These are phyloP conservation scores for Pectinophora gossypiella DNA, from an alignment of 1,140 invertebrate genomes.

Conservation along the genomic window DNA sequence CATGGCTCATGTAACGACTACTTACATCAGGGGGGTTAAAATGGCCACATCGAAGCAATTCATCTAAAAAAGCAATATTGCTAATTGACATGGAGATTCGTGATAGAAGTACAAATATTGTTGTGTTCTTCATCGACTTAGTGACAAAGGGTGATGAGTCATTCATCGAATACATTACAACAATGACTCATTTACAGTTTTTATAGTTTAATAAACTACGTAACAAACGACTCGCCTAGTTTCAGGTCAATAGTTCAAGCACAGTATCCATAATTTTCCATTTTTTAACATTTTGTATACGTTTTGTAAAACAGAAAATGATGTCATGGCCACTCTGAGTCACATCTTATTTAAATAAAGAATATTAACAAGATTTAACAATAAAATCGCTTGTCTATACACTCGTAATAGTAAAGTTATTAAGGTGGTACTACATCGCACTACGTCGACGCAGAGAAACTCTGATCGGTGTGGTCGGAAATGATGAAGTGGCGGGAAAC, in stretches of 20 bases:
- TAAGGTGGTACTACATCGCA: neutral
- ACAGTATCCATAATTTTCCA: constrained; percentile 60
- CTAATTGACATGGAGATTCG: too few relatives aligned
- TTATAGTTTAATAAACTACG: constrained; percentile 30
- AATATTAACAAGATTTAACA: constrained; percentile 41
- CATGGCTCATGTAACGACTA: too few relatives aligned
- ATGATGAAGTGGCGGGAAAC: too few relatives aligned
- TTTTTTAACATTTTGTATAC: constrained; percentile 54
- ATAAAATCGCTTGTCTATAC: constrained; percentile 31
- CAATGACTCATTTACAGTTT: constrained; percentile 47
- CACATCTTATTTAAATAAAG: constrained; percentile 55
- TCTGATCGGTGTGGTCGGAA: too few relatives aligned
- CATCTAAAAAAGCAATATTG: too few relatives aligned
- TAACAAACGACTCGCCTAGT: constrained; percentile 41
- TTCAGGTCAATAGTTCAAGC: constrained; percentile 65
- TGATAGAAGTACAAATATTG: too few relatives aligned
- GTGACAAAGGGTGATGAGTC: too few relatives aligned
- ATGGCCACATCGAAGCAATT: too few relatives aligned
- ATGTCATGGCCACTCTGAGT: constrained; percentile 59
- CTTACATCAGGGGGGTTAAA: too few relatives aligned
- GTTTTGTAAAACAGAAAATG: constrained; percentile 65
- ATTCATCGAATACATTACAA: constrained; percentile 23
- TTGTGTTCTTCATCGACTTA: too few relatives aligned
- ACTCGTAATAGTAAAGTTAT: neutral
- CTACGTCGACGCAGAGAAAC: too few relatives aligned